Evolutionary conservation across 2,797 vertebrate species (phyloP).

Genomic region (Argentina silus): DNA sequence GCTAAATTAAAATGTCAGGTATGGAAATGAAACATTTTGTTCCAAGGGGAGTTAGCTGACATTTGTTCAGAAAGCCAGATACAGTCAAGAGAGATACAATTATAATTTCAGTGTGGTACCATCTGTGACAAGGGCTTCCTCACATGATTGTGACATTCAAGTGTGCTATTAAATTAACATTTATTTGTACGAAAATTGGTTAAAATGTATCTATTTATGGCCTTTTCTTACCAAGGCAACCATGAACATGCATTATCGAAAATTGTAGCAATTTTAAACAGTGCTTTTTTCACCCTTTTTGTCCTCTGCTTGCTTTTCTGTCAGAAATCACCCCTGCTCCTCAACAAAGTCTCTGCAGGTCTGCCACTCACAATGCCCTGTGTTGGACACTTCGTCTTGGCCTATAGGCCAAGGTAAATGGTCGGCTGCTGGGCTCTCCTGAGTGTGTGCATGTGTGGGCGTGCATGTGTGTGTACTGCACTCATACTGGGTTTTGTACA

Average conservation of each 20-base stretch:
- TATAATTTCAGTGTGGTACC: background rate
- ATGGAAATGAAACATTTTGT: background rate
- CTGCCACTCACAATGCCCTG: background rate
- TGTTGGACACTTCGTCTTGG: background rate
- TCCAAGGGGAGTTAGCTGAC: background rate
- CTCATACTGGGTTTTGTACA: background rate
- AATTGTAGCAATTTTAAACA: background rate
- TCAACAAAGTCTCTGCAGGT: background rate
- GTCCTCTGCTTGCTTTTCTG: too few relatives aligned
- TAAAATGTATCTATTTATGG: background rate
- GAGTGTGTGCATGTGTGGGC: background rate
- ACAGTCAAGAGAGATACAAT: background rate
- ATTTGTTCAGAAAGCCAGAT: background rate
- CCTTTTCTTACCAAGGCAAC: background rate
- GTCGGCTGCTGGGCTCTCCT: background rate
- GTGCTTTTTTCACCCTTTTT: too few relatives aligned
- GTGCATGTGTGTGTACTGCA: too few relatives aligned
- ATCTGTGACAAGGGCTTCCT: background rate
- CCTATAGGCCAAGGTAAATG: background rate
- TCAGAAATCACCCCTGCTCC: background rate
- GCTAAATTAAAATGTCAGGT: background rate
- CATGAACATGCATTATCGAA: background rate
- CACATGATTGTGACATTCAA: background rate
- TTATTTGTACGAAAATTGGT: too few relatives aligned
- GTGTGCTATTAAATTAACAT: background rate